Base-by-base conservation (phyloP, 2,888 invertebrate species). In the Euzophera pinguis region DNA sequence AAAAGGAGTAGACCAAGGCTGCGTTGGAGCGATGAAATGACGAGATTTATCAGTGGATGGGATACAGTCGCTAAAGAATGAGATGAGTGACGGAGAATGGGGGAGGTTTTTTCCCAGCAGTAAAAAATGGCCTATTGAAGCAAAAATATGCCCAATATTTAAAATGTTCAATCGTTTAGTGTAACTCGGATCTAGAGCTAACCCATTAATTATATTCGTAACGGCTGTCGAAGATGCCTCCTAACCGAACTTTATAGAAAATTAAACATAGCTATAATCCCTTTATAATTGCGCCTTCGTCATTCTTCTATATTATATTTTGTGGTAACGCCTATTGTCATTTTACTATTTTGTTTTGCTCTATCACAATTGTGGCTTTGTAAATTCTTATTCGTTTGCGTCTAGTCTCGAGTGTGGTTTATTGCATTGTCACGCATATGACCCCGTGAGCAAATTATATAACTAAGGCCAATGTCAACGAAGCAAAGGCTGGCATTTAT, bases 191-290 rank as follows among this genome's bases (percentile, higher is more conserved):
- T 61, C 65, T 69, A 51, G 55, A 69, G 72, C 67, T 67, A 66
- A 70, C 65, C 73, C 78, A 84, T 84, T 84, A 84, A 85, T 85
- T 82, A 83, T 78, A 75, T 75, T 73, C 69, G 74, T 73, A 80
- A 71, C 78, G 78, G 76, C 79, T 84, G 82, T 84, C 83, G 78
- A 84, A 85, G 83, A 81, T 78, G 77, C 71, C 70, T 69, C 72
- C 68, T 69, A 72, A 71, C 70, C 68, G 66, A 76, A 77, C 73
- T 75, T 75, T 68, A 70, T 65, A 63, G 62, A 58, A 48, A 54
- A 42, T 39, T 52, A 55, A 52, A 59, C 54, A 52, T 47, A 56
- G 37, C 69, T 43, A 14, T 43, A 29, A 43, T 29, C 27, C 39
- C 50, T 53, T 50, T 51, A 56, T 50, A 50, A 49, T 39, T 37